Evolutionary conservation across 2,113 vertebrate genomes (phyloP).

Genomic region (Excalfactoria chinensis): DNA sequence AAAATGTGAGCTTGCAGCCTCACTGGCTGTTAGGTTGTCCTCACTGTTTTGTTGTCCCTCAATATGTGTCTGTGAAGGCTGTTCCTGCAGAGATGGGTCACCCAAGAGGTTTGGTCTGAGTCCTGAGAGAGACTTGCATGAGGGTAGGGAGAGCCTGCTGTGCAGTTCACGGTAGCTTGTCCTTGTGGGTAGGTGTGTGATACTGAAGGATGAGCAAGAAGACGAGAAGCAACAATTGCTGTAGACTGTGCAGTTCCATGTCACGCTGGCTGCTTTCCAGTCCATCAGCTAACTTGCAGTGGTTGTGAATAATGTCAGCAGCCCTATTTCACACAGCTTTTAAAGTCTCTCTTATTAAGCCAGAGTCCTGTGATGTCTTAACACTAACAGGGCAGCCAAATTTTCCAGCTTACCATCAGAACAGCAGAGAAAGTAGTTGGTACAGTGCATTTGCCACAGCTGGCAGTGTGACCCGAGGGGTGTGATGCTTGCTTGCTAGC

Average conservation of each 20-base stretch:
- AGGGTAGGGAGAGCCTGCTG: not conserved
- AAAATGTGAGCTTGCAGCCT: not conserved
- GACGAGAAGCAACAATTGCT: not conserved
- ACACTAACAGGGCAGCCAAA: not conserved
- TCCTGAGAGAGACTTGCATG: rapidly evolving
- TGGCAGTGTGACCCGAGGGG: not conserved
- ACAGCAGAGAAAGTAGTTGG: not conserved
- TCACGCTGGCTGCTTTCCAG: not conserved
- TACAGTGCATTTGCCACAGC: not conserved
- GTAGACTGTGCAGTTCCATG: not conserved
- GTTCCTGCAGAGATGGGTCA: not conserved
- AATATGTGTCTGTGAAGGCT: not conserved
- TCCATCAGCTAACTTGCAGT: not conserved
- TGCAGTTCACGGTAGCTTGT: not conserved
- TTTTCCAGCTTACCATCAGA: not conserved
- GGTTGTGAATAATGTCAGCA: not conserved
- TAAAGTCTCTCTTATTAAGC: not conserved
- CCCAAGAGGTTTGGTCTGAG: not conserved
- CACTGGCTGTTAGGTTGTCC: not conserved
- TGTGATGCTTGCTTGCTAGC: not conserved
- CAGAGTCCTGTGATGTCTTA: not conserved
- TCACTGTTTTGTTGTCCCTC: not conserved
- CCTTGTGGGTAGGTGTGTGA: not conserved
- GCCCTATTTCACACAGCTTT: not conserved
- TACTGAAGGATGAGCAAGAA: not conserved